Conservation (phyloP, 2,113 vertebrate genomes). For the Chascanopsetta lugubris region DNA sequence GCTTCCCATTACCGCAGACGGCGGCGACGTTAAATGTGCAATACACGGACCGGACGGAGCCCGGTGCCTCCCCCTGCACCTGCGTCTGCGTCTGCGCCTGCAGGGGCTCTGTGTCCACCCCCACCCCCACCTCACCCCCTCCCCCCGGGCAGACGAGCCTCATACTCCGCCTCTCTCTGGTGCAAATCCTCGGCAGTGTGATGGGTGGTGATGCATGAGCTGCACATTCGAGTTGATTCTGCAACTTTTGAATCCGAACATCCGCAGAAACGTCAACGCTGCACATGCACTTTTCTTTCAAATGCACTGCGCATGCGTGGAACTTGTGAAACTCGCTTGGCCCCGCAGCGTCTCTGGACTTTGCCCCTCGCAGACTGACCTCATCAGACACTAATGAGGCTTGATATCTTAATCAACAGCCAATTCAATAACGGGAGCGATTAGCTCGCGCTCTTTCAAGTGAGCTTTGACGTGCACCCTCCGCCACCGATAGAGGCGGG, state of each 20-base stretch:
- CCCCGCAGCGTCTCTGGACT: conserved; percentile 11
- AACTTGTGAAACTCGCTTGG: no score
- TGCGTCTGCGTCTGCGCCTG: no score
- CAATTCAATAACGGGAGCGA: conserved; percentile 61
- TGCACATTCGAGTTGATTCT: not conserved
- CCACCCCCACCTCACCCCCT: no score
- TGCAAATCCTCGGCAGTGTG: conserved; percentile 23
- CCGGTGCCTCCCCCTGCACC: conserved; percentile 36
- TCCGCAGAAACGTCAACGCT: no score
- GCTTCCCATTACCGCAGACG: conserved; percentile 34
- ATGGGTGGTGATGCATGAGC: not conserved
- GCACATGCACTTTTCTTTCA: no score
- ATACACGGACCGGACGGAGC: conserved; percentile 51
- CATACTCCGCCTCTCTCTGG: conserved; percentile 29
- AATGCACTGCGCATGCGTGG: no score
- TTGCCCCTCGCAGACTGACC: not conserved
- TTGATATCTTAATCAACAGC: conserved; percentile 66
- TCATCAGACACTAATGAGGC: conserved; percentile 35
- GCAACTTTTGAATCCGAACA: no score
- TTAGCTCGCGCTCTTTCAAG: conserved; percentile 36
- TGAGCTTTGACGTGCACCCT: conserved; percentile 22
- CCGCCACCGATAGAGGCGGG: conserved; percentile 1
- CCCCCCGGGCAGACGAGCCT: conserved; percentile 40
- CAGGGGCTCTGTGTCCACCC: no score
- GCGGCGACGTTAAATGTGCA: conserved; percentile 26